These are phyloP conservation scores for Fundulus diaphanus DNA, from an alignment of 2,797 vertebrate genomes.

Conservation along the genomic window DNA sequence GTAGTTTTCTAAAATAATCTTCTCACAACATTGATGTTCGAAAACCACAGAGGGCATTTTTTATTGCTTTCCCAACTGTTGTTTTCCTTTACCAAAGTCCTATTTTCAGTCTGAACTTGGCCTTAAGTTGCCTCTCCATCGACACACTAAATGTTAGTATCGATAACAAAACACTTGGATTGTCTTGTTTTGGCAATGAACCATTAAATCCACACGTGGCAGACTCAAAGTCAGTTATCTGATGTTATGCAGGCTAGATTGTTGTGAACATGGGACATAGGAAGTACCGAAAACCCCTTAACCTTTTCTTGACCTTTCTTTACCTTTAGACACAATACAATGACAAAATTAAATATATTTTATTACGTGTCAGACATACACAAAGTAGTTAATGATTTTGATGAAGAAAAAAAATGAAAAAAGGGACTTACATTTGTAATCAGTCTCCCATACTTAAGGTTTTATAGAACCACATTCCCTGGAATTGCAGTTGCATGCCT, in stretches of 20 bases:
- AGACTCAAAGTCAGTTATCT: neutral
- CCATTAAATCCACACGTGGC: constrained; percentile 3
- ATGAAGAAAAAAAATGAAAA: neutral
- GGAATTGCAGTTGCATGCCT: neutral
- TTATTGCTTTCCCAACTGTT: neutral
- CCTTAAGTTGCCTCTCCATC: neutral
- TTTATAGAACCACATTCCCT: neutral
- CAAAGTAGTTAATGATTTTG: neutral
- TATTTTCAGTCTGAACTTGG: constrained; percentile 10
- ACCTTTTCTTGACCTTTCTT: neutral
- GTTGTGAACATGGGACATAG: constrained; percentile 11
- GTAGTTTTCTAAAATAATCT: neutral
- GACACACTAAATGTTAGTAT: neutral
- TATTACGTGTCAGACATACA: neutral
- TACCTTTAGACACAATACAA: neutral
- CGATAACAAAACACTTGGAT: neutral
- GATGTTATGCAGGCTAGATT: constrained; percentile 5
- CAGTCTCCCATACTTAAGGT: neutral
- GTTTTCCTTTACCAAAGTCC: neutral
- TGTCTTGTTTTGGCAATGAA: constrained; percentile 22
- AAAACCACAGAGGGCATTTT: neutral
- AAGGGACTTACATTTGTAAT: neutral
- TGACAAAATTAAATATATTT: neutral
- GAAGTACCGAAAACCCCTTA: neutral
- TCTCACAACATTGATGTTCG: neutral